Evolutionary conservation across 2,797 vertebrate species (phyloP).

Genomic region (Enteromius viviparus): DNA sequence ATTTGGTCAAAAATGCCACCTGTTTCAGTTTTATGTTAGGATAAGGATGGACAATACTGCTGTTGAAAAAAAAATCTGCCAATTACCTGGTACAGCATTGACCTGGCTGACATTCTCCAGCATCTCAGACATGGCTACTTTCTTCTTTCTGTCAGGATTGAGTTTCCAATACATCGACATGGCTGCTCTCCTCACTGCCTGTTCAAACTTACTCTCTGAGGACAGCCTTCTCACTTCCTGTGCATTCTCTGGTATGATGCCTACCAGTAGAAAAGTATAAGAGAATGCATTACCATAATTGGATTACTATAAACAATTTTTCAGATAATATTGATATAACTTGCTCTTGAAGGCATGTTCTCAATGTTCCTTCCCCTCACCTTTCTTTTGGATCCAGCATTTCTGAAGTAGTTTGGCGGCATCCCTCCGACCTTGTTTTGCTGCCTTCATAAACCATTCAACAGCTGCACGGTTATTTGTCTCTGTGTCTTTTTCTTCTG

Average conservation of each 20-base stretch:
- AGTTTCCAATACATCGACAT: slow-evolving; percentile 97
- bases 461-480: slow-evolving; percentile 84
- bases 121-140: slow-evolving; percentile 88
- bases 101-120: slow-evolving; percentile 91
- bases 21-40: neutral
- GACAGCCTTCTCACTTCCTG: slow-evolving; percentile 84
- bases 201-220: slow-evolving; percentile 90
- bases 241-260: slow-evolving; percentile 91
- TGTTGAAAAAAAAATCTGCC: neutral
- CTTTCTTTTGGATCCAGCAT: slow-evolving; percentile 89
- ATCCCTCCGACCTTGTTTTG: slow-evolving; percentile 89
- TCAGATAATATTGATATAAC: neutral
- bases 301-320: neutral
- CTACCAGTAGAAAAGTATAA: slow-evolving; percentile 65
- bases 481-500: slow-evolving; percentile 81
- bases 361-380: slow-evolving; percentile 66
- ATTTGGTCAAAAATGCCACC: neutral
- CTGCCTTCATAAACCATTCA: slow-evolving; percentile 88
- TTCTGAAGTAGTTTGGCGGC: slow-evolving; percentile 83
- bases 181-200: slow-evolving; percentile 91
- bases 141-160: slow-evolving; percentile 91
- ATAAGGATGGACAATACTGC: neutral
- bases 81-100: slow-evolving; percentile 73
- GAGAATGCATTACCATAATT: neutral
- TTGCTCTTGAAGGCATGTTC: neutral